phyloP scores from a whole-genome alignment of 2,888 invertebrate genomes.

The Melinaea menophilus region DNA sequence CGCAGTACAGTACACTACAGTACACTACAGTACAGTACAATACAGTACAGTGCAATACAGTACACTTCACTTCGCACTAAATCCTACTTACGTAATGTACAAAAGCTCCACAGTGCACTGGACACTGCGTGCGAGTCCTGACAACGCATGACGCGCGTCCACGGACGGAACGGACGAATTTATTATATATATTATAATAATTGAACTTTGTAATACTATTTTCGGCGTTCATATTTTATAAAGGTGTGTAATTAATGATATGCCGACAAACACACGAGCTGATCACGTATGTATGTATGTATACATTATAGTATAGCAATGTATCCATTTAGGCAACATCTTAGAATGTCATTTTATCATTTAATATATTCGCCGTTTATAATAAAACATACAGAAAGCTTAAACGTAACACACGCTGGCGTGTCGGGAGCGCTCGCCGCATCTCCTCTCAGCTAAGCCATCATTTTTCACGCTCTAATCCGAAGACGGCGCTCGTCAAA shows the following conservation, averaged over 20 bases:
- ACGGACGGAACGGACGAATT: conserved; percentile 23
- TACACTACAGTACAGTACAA: conserved; percentile 19
- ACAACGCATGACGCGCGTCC: conserved; percentile 40
- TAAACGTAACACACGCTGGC: conserved; percentile 10
- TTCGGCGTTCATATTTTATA: too few species aligned
- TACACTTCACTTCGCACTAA: conserved; percentile 20
- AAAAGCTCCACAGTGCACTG: conserved; percentile 34
- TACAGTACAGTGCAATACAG: conserved; percentile 14
- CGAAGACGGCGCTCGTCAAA: conserved; percentile 73
- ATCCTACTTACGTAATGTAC: conserved; percentile 18
- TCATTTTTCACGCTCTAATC: conserved; percentile 76
- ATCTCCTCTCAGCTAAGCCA: conserved; percentile 54
- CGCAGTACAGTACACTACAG: conserved; percentile 25
- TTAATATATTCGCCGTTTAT: conserved; percentile 4
- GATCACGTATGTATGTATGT: too few species aligned
- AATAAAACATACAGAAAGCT: conserved; percentile 8
- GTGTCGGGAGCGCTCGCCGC: conserved; percentile 42
- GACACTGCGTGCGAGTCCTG: conserved; percentile 40
- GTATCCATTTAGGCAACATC: conserved; percentile 5
- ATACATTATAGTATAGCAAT: too few species aligned
- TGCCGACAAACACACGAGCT: too few species aligned
- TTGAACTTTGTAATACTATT: too few species aligned
- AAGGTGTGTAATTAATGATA: too few species aligned
- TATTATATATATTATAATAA: too few species aligned
- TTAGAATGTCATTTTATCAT: conserved; percentile 35